phyloP scores from a whole-genome alignment of 1,140 invertebrate genomes.

The Ceratina japonica region DNA sequence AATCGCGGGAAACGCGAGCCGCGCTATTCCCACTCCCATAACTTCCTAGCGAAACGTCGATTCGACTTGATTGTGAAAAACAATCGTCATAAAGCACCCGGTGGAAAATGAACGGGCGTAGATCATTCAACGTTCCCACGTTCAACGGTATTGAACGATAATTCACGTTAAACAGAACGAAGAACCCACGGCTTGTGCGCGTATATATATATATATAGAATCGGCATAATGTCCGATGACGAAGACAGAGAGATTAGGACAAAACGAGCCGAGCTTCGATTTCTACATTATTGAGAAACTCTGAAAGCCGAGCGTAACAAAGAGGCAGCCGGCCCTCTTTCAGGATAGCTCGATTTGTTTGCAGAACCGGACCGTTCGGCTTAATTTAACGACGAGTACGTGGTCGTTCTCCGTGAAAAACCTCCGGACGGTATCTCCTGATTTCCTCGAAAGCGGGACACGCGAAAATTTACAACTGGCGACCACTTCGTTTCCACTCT shows the following conservation, averaged over 20 bases:
- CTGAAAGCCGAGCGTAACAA: constrained; percentile 58
- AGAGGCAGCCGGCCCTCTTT: constrained; percentile 58
- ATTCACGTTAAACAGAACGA: neutral
- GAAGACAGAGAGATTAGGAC: no score
- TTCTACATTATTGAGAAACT: constrained; percentile 61
- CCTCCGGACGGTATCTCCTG: constrained; percentile 39
- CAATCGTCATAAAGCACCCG: neutral
- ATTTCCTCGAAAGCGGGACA: constrained; percentile 48
- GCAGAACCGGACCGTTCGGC: constrained; percentile 53
- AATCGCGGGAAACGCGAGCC: neutral
- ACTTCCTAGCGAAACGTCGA: constrained; percentile 9
- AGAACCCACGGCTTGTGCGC: neutral
- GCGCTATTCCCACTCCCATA: neutral
- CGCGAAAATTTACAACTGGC: constrained; percentile 41
- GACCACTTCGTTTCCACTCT: neutral
- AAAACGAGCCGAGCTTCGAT: constrained; percentile 34
- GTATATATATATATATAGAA: constrained; percentile 3
- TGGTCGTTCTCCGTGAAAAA: constrained; percentile 49
- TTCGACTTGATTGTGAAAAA: constrained; percentile 1
- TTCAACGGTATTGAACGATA: neutral
- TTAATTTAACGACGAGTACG: constrained; percentile 67
- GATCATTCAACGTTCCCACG: neutral
- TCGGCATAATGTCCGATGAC: neutral
- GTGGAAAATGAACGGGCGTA: neutral
- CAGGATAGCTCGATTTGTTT: constrained; percentile 62